These are phyloP conservation scores for Oenanthe melanoleuca DNA, from an alignment of 2,113 vertebrate species.

Conservation along the genomic window DNA sequence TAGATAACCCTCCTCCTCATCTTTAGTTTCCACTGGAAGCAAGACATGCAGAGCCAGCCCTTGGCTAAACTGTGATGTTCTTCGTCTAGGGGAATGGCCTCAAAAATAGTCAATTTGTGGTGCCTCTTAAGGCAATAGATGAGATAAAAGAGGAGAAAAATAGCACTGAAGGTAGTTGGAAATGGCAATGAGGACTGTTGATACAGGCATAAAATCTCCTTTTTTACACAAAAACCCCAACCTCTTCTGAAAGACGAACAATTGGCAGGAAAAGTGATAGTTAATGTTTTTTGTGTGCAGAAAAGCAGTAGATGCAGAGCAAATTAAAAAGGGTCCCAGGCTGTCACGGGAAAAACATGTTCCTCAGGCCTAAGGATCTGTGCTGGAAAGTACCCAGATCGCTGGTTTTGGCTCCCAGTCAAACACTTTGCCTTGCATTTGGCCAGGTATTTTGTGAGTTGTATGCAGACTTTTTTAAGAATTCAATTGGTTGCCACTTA, in stretches of 20 bases:
- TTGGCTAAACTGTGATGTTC: not conserved
- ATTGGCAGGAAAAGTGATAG: not conserved
- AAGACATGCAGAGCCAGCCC: not conserved
- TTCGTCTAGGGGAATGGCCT: not conserved
- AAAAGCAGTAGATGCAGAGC: not conserved
- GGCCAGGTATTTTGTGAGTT: not conserved
- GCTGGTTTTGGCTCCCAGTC: not conserved
- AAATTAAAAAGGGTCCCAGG: not conserved
- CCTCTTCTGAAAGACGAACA: not conserved
- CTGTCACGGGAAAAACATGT: not conserved
- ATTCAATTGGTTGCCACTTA: not conserved
- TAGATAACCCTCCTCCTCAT: not conserved
- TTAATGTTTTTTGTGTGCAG: not conserved
- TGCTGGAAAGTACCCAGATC: not conserved
- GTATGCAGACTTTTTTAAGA: not conserved
- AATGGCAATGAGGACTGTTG: not conserved
- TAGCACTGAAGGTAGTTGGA: not conserved
- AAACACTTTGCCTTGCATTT: rapidly evolving
- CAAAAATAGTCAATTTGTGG: not conserved
- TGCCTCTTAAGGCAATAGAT: not conserved
- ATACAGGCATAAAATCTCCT: not conserved
- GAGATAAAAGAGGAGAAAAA: not conserved
- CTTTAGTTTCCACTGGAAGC: not conserved
- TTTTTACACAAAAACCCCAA: not conserved
- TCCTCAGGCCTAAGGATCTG: not conserved